Evolutionary conservation across 2,113 vertebrate species (phyloP), one percentile per base, ranked within the genome.

Genomic region (Chelonoidis abingdonii): DNA sequence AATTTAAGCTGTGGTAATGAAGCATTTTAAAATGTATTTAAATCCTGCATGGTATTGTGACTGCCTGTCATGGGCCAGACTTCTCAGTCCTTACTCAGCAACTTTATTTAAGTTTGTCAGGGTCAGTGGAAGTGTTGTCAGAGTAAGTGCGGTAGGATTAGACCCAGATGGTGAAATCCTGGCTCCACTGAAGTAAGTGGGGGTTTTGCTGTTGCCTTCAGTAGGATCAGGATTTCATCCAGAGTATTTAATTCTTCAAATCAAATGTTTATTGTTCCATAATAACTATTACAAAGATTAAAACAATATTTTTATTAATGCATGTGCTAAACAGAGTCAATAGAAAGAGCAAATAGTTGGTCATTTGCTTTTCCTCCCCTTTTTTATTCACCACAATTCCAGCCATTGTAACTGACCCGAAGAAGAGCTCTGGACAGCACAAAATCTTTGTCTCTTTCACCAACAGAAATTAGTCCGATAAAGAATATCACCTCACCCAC

Each of bases 21-120:
- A 11, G 83, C 53, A 54, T 41, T 94, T 89, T 56, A 0, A 8
- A 49, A 83, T 62, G 65, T 76, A 12, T 69, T 35, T 47, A 2
- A 50, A 92, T 57, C n/a, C 47, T 1, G 2, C 65, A 8, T 12
- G 19, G 41, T 41, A 17, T 27, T 59, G 22, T 6, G 49, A 5
- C 72, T 76, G 21, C 24, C 38, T 83, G 81, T 62, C 53, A 9
- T 83, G 0, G 3, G 13, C 29, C 62, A 50, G 8, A 47, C 13
- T 0, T 0, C 62, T 72, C 8, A 0, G 82, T 54, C 17, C 0
- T 0, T 22, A 10, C 8, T 2, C 2, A 75, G 72, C 62, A 87
- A 1, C 2, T 27, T 49, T 12, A 44, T 52, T 1, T 0, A 0
- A 19, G 2, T 78, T 35, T 72, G 0, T 72, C 25, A 4, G 29